Conservation (phyloP, 2,797 vertebrate genomes). For the Melanotaenia maccullochi region DNA sequence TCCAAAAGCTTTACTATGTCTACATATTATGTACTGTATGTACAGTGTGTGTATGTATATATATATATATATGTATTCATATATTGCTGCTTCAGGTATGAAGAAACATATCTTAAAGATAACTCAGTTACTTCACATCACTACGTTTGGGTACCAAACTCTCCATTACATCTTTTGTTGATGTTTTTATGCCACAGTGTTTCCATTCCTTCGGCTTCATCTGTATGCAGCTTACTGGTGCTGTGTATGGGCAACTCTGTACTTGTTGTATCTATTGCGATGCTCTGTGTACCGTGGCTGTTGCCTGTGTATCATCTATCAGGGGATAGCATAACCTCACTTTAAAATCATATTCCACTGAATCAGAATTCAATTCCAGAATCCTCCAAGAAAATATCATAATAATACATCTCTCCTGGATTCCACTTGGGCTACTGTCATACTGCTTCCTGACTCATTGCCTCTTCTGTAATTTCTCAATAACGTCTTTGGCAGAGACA, state of each 20-base stretch:
- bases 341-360: slow-evolving; percentile 78
- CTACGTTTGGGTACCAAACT: slow-evolving; percentile 44
- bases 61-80: slow-evolving; percentile 2
- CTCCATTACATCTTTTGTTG: slow-evolving; percentile 60
- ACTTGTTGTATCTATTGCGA: slow-evolving; percentile 70
- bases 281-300: slow-evolving; percentile 74
- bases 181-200: slow-evolving; percentile 64
- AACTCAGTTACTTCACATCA: slow-evolving; percentile 37
- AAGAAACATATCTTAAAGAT: slow-evolving; percentile 34
- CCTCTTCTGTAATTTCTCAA: slow-evolving; percentile 71
- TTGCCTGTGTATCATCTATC: slow-evolving; percentile 75
- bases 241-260: slow-evolving; percentile 56
- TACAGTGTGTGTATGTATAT: too few species aligned
- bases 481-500: slow-evolving; percentile 61
- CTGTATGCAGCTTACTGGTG: slow-evolving; percentile 68
- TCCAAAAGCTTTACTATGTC: not conserved
- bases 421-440: slow-evolving; percentile 68
- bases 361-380: slow-evolving; percentile 81
- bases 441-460: slow-evolving; percentile 67
- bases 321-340: slow-evolving; percentile 70
- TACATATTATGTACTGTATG: too few species aligned
- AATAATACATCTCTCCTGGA: slow-evolving; percentile 73
- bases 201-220: slow-evolving; percentile 60
- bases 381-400: slow-evolving; percentile 76
- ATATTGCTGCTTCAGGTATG: slow-evolving; percentile 18